These are phyloP conservation scores for Dynastes tityus DNA, from an alignment of 2,888 invertebrate genomes.

Conservation along the genomic window DNA sequence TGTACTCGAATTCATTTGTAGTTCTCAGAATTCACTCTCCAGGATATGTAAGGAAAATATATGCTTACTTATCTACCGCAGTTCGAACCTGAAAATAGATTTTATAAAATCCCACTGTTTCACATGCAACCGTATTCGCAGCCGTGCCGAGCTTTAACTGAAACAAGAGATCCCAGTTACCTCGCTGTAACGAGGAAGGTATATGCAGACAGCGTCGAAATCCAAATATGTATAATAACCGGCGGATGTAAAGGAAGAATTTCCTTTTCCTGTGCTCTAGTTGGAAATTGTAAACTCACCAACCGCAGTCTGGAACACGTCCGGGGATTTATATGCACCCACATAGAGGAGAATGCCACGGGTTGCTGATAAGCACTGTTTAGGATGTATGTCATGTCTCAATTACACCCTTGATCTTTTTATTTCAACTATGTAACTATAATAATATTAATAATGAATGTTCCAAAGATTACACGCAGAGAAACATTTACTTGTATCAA, in stretches of 20 bases:
- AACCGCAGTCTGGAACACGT: not conserved
- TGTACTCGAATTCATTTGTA: constrained; percentile 9
- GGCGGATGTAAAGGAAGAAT: not conserved
- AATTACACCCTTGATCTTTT: no score
- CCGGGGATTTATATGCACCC: not conserved
- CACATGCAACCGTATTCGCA: not conserved
- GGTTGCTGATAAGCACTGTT: no score
- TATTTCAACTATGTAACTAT: no score
- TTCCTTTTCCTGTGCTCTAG: constrained; percentile 7
- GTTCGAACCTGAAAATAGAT: constrained; percentile 20
- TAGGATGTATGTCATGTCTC: no score
- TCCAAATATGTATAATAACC: constrained; percentile 13
- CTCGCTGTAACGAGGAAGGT: constrained; percentile 1
- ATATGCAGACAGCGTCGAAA: not conserved
- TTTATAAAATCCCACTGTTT: constrained; percentile 9
- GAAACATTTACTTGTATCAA: no score
- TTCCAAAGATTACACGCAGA: no score
- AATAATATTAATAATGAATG: no score
- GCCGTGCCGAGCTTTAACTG: not conserved
- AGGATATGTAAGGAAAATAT: constrained; percentile 10
- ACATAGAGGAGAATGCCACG: not conserved
- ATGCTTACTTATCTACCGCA: constrained; percentile 11
- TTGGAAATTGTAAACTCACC: not conserved
- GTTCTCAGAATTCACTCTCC: not conserved
- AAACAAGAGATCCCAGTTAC: constrained; percentile 2